phyloP scores from a whole-genome alignment of 1,140 invertebrate species.

The Drosophila busckii region DNA sequence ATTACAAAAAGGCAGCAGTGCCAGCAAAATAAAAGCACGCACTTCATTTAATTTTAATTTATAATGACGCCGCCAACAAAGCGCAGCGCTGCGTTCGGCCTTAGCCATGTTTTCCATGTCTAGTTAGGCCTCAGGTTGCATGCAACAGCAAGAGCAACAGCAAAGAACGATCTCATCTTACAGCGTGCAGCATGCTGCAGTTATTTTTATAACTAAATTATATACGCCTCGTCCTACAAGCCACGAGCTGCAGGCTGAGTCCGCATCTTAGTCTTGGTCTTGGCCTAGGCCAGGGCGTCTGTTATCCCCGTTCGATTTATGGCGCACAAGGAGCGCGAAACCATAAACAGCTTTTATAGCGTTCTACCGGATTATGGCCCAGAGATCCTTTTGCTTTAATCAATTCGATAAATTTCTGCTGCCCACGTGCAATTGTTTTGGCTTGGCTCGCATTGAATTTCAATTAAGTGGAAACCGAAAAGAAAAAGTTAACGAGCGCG shows the following conservation, averaged over 20 bases:
- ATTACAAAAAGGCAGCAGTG: constrained; percentile 9
- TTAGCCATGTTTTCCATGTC: constrained; percentile 23
- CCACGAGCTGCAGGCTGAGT: constrained; percentile 12
- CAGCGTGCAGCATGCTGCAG: constrained; percentile 50
- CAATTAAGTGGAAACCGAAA: constrained; percentile 38
- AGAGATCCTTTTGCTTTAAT: constrained; percentile 57
- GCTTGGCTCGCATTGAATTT: constrained; percentile 16
- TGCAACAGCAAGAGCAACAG: constrained; percentile 1
- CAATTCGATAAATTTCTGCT: constrained; percentile 60
- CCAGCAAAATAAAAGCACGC: constrained; percentile 56
- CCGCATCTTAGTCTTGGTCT: constrained; percentile 7
- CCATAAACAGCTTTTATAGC: constrained; percentile 78
- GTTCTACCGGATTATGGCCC: constrained; percentile 75
- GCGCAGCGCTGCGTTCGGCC: constrained; percentile 9
- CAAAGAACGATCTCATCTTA: constrained; percentile 63
- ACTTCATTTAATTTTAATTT: constrained; percentile 73
- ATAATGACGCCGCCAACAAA: constrained; percentile 55
- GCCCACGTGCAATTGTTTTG: constrained; percentile 62
- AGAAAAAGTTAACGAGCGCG: no score
- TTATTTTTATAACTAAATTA: constrained; percentile 79
- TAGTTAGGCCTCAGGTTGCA: constrained; percentile 8
- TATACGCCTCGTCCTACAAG: constrained; percentile 58
- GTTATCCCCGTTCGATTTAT: constrained; percentile 66
- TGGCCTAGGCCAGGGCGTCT: constrained; percentile 15
- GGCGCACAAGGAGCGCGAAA: constrained; percentile 76